A percentile compares a stretch with the other conserved stretches of the same genome.
phyloP scores from a whole-genome alignment of 2,888 invertebrate genomes.

The Bibio marci region DNA sequence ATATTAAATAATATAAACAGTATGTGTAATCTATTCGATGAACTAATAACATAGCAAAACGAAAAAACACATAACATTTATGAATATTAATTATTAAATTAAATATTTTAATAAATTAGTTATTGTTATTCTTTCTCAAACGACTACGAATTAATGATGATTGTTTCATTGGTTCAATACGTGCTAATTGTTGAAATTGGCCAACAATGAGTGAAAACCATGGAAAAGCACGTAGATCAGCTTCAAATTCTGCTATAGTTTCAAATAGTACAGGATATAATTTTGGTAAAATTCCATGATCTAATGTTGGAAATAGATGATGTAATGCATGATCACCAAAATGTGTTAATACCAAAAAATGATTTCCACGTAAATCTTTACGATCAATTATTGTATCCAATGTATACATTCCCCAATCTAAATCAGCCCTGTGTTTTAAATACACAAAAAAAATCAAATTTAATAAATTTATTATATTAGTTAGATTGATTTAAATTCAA shows the following conservation, averaged over 20 bases:
- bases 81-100: too few relatives aligned
- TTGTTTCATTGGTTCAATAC: slow-evolving; percentile 27
- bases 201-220: slow-evolving; percentile 47
- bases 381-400: slow-evolving; percentile 58
- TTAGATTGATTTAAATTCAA: too few relatives aligned
- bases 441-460: too few relatives aligned
- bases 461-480: too few relatives aligned
- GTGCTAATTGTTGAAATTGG: slow-evolving; percentile 42
- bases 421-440: slow-evolving; percentile 20
- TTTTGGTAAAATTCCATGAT: slow-evolving; percentile 51
- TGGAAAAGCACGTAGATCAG: slow-evolving; percentile 27
- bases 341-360: slow-evolving; percentile 47
- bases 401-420: slow-evolving; percentile 66
- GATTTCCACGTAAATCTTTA: slow-evolving; percentile 43
- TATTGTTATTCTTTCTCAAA: too few relatives aligned
- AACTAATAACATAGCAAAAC: too few relatives aligned
- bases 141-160: neutral
- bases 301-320: slow-evolving; percentile 65
- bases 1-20: too few relatives aligned
- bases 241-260: slow-evolving; percentile 25
- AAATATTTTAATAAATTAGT: too few relatives aligned
- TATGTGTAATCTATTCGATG: too few relatives aligned
- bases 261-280: slow-evolving; percentile 38
- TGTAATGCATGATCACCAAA: slow-evolving; percentile 67
- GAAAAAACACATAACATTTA: too few relatives aligned